Conservation (phyloP, 2,888 invertebrate species). For the Suillia variegata region DNA sequence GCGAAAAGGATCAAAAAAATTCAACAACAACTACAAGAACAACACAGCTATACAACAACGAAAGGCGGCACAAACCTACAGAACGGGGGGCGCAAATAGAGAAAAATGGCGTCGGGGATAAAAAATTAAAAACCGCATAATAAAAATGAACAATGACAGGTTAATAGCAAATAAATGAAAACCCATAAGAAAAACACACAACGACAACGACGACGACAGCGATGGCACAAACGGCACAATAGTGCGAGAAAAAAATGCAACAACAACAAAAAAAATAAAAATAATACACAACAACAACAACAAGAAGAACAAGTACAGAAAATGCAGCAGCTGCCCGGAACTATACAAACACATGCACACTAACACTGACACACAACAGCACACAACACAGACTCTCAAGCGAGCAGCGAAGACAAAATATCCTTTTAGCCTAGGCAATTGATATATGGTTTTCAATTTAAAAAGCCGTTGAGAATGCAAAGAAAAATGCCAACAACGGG, state of each 20-base stretch:
- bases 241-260: conserved; percentile 11
- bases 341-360: conserved; percentile 11
- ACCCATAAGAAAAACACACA: conserved; percentile 45
- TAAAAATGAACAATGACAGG: conserved; percentile 60
- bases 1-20: conserved; percentile 10
- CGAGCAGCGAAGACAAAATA: conserved; percentile 30
- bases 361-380: conserved; percentile 18
- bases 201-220: conserved; percentile 16
- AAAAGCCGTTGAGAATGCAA: conserved; percentile 42
- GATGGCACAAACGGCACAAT: too few species aligned
- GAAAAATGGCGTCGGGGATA: not conserved
- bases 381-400: too few species aligned
- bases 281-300: too few species aligned
- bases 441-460: conserved; percentile 57
- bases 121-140: conserved; percentile 31
- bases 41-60: too few species aligned
- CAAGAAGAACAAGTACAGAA: too few species aligned
- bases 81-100: not conserved
- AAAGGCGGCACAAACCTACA: not conserved
- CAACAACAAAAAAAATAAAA: conserved; percentile 14
- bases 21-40: conserved; percentile 37
- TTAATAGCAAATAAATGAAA: conserved; percentile 59
- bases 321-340: conserved; percentile 13
- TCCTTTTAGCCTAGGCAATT: conserved; percentile 48
- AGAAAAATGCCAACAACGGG: too few species aligned